Percentiles rank a stretch among this genome's conserved stretches.
Evolutionary conservation across 2,113 vertebrate species (phyloP).

Genomic region (Thryonomys swinderianus): DNA sequence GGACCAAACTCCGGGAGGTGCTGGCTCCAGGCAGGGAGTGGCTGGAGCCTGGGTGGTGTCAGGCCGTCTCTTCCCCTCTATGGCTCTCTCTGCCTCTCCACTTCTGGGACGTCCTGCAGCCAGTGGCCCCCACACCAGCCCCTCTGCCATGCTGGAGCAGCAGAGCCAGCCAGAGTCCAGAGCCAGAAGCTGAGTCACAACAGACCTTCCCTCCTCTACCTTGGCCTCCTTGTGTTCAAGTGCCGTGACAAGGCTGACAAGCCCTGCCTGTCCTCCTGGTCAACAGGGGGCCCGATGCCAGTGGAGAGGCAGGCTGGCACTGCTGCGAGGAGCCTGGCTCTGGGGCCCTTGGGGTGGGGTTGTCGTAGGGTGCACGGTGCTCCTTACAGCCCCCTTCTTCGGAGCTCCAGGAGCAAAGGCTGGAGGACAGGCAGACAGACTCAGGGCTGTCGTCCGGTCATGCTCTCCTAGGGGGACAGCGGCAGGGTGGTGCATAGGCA

Average conservation of each 20-base stretch:
- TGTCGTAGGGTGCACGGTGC: not conserved
- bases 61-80: not conserved
- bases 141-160: not conserved
- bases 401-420: not conserved
- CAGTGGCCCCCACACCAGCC: not conserved
- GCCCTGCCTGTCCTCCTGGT: not conserved
- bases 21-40: too few relatives aligned
- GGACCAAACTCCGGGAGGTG: not conserved
- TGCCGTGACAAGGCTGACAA: not conserved
- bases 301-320: not conserved
- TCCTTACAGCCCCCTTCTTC: not conserved
- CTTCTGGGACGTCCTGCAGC: not conserved
- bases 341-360: not conserved
- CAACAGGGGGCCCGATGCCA: not conserved
- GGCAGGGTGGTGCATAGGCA: too few relatives aligned
- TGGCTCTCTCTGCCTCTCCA: not conserved
- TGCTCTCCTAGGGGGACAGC: too few relatives aligned
- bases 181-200: not conserved
- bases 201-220: too few relatives aligned
- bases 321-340: too few relatives aligned
- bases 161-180: not conserved
- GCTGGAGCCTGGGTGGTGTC: not conserved
- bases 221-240: not conserved
- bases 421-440: conserved; percentile 48
- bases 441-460: too few relatives aligned